These are phyloP conservation scores for Porites lobata DNA, from an alignment of 92 coral and sea anemone genomes.

Conservation along the genomic window DNA sequence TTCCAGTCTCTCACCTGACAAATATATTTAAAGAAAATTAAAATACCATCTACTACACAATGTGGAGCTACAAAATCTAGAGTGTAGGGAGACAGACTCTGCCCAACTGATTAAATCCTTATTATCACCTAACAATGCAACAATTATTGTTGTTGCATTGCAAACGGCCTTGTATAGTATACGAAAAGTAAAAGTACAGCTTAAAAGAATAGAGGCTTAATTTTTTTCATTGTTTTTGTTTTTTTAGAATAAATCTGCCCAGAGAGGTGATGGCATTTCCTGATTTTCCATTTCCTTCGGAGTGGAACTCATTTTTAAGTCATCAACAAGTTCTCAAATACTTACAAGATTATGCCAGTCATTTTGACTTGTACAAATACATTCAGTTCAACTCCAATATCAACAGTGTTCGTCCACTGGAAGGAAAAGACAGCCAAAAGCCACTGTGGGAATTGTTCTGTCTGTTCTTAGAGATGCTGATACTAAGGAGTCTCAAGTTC, in stretches of 20 bases:
- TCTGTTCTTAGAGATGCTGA: conserved; percentile 48
- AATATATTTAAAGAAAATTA: too few relatives aligned
- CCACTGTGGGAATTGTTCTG: conserved; percentile 77
- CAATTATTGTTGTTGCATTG: too few relatives aligned
- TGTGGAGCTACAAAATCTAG: too few relatives aligned
- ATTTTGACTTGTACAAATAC: conserved; percentile 63
- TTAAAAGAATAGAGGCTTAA: too few relatives aligned
- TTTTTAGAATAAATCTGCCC: conserved; percentile 84
- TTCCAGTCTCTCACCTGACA: too few relatives aligned
- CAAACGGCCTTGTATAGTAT: too few relatives aligned
- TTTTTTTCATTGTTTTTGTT: not conserved
- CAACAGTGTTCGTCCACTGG: conserved; percentile 66
- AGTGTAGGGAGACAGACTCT: too few relatives aligned
- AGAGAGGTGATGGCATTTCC: conserved; percentile 91
- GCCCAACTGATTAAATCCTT: too few relatives aligned
- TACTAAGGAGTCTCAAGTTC: conserved; percentile 36
- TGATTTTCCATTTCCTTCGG: conserved; percentile 82
- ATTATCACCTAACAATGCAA: too few relatives aligned
- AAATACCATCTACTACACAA: too few relatives aligned
- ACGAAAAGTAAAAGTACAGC: too few relatives aligned
- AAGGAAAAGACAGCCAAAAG: conserved; percentile 20
- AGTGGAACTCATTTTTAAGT: conserved; percentile 63
- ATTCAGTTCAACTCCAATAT: conserved; percentile 75
- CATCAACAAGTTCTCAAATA: conserved; percentile 67
- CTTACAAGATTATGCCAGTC: conserved; percentile 74